These are phyloP conservation scores for Goniozus legneri DNA, from an alignment of 1,140 invertebrate species.

Conservation along the genomic window DNA sequence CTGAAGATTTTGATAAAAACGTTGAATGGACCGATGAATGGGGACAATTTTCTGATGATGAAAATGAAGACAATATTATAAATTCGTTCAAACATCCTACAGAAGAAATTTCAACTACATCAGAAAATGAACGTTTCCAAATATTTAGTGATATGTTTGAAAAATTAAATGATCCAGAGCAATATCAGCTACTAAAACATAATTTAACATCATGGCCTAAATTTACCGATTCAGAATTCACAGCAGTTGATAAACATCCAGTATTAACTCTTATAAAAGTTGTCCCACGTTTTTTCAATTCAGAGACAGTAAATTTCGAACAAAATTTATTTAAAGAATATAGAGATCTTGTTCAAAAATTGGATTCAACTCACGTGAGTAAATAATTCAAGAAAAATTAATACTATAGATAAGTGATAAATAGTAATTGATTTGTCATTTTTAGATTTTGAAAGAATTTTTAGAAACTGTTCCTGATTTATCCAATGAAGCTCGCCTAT, in stretches of 20 bases:
- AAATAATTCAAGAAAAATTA: constrained; percentile 8
- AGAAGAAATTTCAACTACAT: constrained; percentile 2
- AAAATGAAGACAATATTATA: constrained; percentile 19
- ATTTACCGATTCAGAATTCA: constrained; percentile 32
- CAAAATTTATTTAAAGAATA: constrained; percentile 36
- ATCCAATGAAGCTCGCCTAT: constrained; percentile 33
- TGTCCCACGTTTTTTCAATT: constrained; percentile 16
- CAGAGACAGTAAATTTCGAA: constrained; percentile 17
- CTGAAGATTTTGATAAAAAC: constrained; percentile 18
- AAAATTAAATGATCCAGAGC: constrained; percentile 26
- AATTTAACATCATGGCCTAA: constrained; percentile 32
- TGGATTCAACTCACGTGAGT: constrained; percentile 29
- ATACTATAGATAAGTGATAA: constrained; percentile 6
- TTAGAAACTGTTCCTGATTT: constrained; percentile 28
- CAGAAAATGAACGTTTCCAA: constrained; percentile 34
- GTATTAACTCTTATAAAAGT: constrained; percentile 32
- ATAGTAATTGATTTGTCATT: constrained; percentile 7
- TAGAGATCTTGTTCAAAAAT: constrained; percentile 33
- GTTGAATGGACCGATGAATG: constrained; percentile 35
- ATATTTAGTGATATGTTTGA: constrained; percentile 32
- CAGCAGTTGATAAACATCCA: constrained; percentile 31
- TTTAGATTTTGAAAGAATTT: constrained; percentile 36
- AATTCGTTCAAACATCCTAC: constrained; percentile 8
- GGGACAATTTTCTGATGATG: constrained; percentile 37
- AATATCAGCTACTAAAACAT: constrained; percentile 35